phyloP scores from a whole-genome alignment of 2,888 invertebrate species.

The Notodonta dromedarius region DNA sequence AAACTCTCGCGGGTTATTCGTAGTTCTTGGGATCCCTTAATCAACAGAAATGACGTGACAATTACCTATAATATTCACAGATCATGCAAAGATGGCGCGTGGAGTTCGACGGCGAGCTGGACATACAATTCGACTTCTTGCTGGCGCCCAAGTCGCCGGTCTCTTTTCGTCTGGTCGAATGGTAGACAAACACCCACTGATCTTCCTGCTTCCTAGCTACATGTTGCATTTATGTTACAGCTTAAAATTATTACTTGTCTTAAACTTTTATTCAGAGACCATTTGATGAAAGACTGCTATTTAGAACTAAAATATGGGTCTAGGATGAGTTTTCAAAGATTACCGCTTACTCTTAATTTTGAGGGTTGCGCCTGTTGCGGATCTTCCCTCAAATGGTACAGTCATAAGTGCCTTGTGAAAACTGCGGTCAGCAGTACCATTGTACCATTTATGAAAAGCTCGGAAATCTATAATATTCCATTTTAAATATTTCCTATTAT shows the following conservation, averaged over 20 bases:
- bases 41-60: not conserved
- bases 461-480: too few relatives aligned
- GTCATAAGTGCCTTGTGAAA: too few relatives aligned
- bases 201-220: constrained; percentile 12
- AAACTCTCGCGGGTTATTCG: too few relatives aligned
- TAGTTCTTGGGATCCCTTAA: not conserved
- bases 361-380: too few relatives aligned
- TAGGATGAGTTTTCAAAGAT: too few relatives aligned
- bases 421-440: too few relatives aligned
- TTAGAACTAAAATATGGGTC: too few relatives aligned
- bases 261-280: constrained; percentile 7
- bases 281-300: too few relatives aligned
- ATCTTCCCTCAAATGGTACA: too few relatives aligned
- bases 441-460: too few relatives aligned
- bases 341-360: too few relatives aligned
- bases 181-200: constrained; percentile 51
- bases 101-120: constrained; percentile 87
- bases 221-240: constrained; percentile 11
- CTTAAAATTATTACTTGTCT: constrained; percentile 2
- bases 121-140: constrained; percentile 92
- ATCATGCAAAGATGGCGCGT: constrained; percentile 89
- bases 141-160: constrained; percentile 91
- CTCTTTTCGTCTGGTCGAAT: constrained; percentile 86
- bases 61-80: constrained; percentile 67
- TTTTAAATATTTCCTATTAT: too few relatives aligned